These are phyloP conservation scores for Luffia ferchaultella DNA, from an alignment of 2,888 invertebrate species.

Conservation along the genomic window DNA sequence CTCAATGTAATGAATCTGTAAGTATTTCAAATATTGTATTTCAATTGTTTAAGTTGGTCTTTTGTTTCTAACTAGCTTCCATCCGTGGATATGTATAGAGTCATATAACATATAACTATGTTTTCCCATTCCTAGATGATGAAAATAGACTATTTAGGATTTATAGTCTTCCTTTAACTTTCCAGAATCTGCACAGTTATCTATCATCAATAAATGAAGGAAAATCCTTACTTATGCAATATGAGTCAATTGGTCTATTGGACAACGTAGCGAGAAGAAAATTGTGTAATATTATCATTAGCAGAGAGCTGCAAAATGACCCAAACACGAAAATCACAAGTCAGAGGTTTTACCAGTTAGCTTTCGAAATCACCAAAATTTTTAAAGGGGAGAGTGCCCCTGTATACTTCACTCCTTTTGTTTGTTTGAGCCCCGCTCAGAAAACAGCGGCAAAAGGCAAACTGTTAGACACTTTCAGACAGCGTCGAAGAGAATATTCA, in stretches of 20 bases:
- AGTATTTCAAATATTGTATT: too few relatives aligned
- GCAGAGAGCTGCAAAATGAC: not conserved
- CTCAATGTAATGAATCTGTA: too few relatives aligned
- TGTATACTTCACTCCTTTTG: not conserved
- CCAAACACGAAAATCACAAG: not conserved
- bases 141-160: too few relatives aligned
- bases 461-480: not conserved
- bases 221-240: not conserved
- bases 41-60: too few relatives aligned
- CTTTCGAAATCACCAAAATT: constrained; percentile 1
- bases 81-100: too few relatives aligned
- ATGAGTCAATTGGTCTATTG: not conserved
- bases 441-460: not conserved
- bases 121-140: too few relatives aligned
- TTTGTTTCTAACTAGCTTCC: too few relatives aligned
- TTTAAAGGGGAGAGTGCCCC: not conserved
- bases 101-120: too few relatives aligned
- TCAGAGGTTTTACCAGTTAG: not conserved
- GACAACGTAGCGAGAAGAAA: not conserved
- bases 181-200: not conserved
- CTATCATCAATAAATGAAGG: not conserved
- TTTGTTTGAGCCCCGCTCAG: not conserved
- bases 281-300: constrained; percentile 1
- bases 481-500: not conserved
- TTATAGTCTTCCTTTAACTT: too few relatives aligned